Conservation (phyloP, 2,113 vertebrate species). For the Phainopepla nitens region DNA sequence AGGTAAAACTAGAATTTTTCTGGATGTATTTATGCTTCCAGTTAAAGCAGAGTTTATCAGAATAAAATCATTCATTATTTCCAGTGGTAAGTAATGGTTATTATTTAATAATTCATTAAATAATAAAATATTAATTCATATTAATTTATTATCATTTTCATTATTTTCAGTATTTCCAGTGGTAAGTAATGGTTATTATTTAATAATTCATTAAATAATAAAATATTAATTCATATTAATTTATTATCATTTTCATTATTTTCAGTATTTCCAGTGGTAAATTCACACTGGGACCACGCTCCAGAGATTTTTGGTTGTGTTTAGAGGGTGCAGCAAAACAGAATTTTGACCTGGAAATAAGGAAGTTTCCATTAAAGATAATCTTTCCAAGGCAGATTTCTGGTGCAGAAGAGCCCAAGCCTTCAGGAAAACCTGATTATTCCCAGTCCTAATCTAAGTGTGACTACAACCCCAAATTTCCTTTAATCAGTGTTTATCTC, state of each 20-base stretch:
- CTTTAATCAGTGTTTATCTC: background rate
- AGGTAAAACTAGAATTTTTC: background rate
- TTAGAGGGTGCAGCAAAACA: background rate
- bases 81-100: too few relatives aligned
- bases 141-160: too few relatives aligned
- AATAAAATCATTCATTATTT: background rate
- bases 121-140: too few relatives aligned
- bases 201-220: too few relatives aligned
- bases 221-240: too few relatives aligned
- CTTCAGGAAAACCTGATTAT: background rate
- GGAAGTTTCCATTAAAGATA: background rate
- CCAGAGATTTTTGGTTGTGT: background rate
- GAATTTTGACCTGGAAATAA: background rate
- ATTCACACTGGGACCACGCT: background rate
- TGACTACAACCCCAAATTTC: background rate
- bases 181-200: too few relatives aligned
- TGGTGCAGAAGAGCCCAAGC: background rate
- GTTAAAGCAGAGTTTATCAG: background rate
- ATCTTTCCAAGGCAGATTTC: background rate
- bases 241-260: too few relatives aligned
- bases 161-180: too few relatives aligned
- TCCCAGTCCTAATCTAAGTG: background rate
- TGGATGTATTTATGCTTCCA: background rate
- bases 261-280: too few relatives aligned
- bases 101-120: too few relatives aligned